Base-by-base conservation (phyloP, 2,797 vertebrate species). In the Mionectes olivaceus region DNA sequence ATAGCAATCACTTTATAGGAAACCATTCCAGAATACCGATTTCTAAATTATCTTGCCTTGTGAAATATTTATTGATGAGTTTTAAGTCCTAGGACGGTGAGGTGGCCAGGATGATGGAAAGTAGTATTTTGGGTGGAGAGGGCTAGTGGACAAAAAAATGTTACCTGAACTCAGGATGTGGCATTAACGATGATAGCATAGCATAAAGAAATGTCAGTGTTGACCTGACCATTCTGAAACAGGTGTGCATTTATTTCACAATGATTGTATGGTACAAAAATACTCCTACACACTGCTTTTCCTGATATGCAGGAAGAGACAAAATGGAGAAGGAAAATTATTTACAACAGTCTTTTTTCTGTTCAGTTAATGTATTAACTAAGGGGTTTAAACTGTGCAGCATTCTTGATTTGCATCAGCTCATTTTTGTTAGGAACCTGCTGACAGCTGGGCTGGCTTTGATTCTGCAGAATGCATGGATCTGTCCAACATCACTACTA, bases 1-100 rank as follows among this genome's bases (percentile, higher is more conserved):
- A 87, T 90, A n/a, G 52, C 76, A 94, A 93, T 96, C 86, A 78
- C 65, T 93, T 87, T 71, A 53, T 49, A 86, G 41, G n/a, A 85
- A 96, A 41, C 49, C 33, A 10, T 89, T 95, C 46, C 46, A 81
- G 76, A 96, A 96, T 86, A 86, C 37, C 56, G 64, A 49, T 93
- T 94, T 80, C 74, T 77, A 70, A 93, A 81, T 80, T 76, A 16
- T 30, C 44, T 86, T 95, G 30, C 80, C 37, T 92, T 24, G 27
- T 84, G 19, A 89, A 90, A 94, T 83, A 55, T 87, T 67, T 65
- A 41, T 46, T 71, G 61, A 49, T 84, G 33, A 77, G 21, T 89
- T 86, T 86, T 41, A 83, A 89, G 23, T 83, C 37, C 32, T 70
- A 81, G 44, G 30, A 77, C 77, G 90, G 43, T 2, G 3, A 74